phyloP scores from a whole-genome alignment of 2,113 vertebrate genomes.

The Emberiza fucata region DNA sequence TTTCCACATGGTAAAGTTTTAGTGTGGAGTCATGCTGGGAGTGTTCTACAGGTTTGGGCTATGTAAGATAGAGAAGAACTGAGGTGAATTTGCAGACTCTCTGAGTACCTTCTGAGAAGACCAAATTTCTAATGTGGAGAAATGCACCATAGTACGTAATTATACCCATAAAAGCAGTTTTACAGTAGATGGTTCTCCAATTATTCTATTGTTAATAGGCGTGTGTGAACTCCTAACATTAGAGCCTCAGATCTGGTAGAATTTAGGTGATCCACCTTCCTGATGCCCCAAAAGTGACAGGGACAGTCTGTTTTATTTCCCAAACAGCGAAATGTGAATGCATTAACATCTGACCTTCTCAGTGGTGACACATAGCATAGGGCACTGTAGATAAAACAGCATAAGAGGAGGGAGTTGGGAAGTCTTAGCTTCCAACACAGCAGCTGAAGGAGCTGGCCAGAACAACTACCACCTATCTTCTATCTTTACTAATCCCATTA shows the following conservation, averaged over 20 bases:
- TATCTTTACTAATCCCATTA: background rate
- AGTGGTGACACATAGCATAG: background rate
- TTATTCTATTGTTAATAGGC: background rate
- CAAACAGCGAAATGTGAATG: background rate
- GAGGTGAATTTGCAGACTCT: background rate
- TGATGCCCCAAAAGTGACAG: background rate
- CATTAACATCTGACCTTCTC: background rate
- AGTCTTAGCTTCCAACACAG: background rate
- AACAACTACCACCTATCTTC: background rate
- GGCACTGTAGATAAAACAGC: background rate
- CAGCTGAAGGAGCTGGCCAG: background rate
- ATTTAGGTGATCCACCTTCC: background rate
- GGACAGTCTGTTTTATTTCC: background rate
- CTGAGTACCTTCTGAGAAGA: background rate
- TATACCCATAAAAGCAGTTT: background rate
- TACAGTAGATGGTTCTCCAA: background rate
- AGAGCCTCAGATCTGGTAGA: background rate
- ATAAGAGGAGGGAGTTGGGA: background rate
- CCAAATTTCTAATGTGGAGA: background rate
- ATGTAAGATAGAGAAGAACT: background rate
- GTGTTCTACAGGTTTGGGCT: background rate
- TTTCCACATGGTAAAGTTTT: background rate
- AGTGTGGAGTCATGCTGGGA: background rate
- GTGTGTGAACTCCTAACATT: background rate
- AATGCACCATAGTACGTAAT: background rate